phyloP scores from a whole-genome alignment of 1,140 invertebrate species.

The Drosophila subpulchrella region DNA sequence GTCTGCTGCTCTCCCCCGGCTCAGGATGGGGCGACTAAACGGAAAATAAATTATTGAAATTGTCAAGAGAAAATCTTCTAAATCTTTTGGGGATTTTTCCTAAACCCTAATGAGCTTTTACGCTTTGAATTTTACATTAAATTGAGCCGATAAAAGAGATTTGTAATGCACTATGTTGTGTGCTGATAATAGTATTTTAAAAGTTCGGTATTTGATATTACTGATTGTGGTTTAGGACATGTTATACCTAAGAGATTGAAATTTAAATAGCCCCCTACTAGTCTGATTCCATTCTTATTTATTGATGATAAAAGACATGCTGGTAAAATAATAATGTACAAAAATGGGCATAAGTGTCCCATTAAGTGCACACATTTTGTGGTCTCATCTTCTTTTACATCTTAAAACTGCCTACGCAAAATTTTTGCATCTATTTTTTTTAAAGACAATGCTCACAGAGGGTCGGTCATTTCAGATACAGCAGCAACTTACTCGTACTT shows the following conservation, averaged over 20 bases:
- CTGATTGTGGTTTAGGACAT: too few species aligned
- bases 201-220: too few species aligned
- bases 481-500: conserved; percentile 39
- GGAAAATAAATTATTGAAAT: conserved; percentile 62
- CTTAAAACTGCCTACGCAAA: conserved; percentile 21
- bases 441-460: conserved; percentile 17
- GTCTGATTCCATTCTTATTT: too few species aligned
- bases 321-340: not conserved
- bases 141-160: not conserved
- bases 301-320: not conserved
- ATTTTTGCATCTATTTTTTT: conserved; percentile 23
- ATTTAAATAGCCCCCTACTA: too few species aligned
- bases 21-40: conserved; percentile 53
- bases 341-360: not conserved
- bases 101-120: conserved; percentile 1
- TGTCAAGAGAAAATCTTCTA: conserved; percentile 20
- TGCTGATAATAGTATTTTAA: too few species aligned
- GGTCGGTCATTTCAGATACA: conserved; percentile 14
- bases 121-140: not conserved
- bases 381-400: not conserved
- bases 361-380: not conserved
- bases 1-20: conserved; percentile 25
- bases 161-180: not conserved
- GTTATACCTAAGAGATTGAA: too few species aligned
- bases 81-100: conserved; percentile 2